phyloP scores from a whole-genome alignment of 2,888 invertebrate genomes.

The Agriopis aurantiaria region DNA sequence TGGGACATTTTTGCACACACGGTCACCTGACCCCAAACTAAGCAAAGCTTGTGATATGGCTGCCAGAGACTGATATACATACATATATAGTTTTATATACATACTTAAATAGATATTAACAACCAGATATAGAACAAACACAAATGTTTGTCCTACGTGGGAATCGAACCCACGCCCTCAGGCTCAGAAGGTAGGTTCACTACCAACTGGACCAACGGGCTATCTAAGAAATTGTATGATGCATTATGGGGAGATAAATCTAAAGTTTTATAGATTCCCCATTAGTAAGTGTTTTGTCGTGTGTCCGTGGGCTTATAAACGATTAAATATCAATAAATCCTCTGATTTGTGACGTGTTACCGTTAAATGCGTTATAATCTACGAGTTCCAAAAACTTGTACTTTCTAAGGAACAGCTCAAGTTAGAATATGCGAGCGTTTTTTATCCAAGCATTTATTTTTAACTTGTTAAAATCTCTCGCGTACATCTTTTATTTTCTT shows the following conservation, averaged over 20 bases:
- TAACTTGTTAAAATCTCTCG: background rate
- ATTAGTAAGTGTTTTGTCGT: constrained; percentile 28
- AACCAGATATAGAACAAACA: no score
- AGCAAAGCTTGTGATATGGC: no score
- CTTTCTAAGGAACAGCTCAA: constrained; percentile 32
- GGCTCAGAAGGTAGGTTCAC: no score
- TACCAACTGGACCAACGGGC: no score
- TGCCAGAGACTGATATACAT: no score
- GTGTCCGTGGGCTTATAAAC: constrained; percentile 29
- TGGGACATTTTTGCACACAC: no score
- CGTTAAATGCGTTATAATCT: constrained; percentile 43
- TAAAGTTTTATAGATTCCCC: constrained; percentile 24
- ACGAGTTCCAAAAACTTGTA: constrained; percentile 29
- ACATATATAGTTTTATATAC: no score
- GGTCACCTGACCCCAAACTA: no score
- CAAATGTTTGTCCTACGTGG: no score
- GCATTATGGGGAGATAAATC: constrained; percentile 17
- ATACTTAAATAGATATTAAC: no score
- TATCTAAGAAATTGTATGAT: no score
- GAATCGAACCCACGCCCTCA: no score
- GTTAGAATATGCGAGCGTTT: background rate
- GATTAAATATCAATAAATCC: constrained; percentile 42
- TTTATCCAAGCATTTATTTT: background rate
- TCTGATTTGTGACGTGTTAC: constrained; percentile 41
- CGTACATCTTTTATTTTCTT: background rate